These are phyloP conservation scores for Macaca fascicularis DNA, from an alignment of 2,113 vertebrate species.

Conservation along the genomic window DNA sequence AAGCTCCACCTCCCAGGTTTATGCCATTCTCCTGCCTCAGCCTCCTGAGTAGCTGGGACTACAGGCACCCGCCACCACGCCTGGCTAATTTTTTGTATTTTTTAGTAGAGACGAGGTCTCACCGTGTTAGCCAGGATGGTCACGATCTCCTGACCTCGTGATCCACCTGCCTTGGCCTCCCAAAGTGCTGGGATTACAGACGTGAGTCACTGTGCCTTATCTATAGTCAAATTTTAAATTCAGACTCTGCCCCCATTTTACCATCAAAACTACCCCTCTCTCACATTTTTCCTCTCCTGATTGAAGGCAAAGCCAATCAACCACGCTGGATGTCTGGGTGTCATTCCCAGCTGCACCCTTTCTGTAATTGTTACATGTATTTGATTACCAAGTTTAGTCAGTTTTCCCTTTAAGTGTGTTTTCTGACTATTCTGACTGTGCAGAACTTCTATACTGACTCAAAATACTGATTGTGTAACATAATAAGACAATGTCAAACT, in stretches of 20 bases:
- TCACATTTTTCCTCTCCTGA: background rate
- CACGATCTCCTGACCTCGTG: too few species aligned
- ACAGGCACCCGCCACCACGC: too few species aligned
- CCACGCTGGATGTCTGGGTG: accelerated
- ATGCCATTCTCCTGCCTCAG: too few species aligned
- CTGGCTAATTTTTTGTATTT: too few species aligned
- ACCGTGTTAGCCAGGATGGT: too few species aligned
- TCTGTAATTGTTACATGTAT: background rate
- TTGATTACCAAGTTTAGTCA: background rate
- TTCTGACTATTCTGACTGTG: background rate
- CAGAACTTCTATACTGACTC: background rate
- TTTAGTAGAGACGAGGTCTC: too few species aligned
- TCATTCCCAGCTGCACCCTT: background rate
- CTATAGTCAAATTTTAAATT: background rate
- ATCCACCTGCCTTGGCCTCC: too few species aligned
- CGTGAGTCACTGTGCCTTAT: too few species aligned
- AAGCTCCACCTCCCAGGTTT: too few species aligned
- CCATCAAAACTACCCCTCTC: background rate
- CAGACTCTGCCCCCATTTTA: background rate
- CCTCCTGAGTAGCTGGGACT: too few species aligned
- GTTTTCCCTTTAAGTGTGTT: background rate
- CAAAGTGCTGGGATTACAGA: too few species aligned
- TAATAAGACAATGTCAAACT: background rate
- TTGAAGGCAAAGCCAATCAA: background rate
- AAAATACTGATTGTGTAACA: background rate